phyloP scores from a whole-genome alignment of 1,140 invertebrate genomes.

The Drosophila littoralis region DNA sequence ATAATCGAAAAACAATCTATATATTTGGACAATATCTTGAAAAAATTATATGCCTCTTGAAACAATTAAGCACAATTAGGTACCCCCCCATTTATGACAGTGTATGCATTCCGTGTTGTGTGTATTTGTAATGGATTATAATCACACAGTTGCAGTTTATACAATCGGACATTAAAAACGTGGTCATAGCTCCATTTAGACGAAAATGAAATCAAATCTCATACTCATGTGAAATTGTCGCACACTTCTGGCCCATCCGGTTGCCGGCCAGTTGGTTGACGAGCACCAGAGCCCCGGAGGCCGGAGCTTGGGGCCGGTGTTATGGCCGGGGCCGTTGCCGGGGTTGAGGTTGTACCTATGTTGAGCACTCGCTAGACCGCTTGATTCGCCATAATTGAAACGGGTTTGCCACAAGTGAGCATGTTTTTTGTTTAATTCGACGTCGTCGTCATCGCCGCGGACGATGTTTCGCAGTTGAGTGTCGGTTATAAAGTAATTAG shows the following conservation, averaged over 20 bases:
- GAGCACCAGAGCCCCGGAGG: not conserved
- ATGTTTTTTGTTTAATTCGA: conserved; percentile 59
- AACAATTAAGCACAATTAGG: too few relatives aligned
- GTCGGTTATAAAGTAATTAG: conserved; percentile 83
- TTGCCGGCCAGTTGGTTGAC: conserved; percentile 19
- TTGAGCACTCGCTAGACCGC: conserved; percentile 41
- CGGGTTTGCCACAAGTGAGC: conserved; percentile 81
- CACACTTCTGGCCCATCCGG: conserved; percentile 54
- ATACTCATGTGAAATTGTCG: conserved; percentile 64
- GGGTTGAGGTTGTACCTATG: conserved; percentile 32
- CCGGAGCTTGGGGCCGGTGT: not conserved
- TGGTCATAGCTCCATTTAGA: conserved; percentile 72
- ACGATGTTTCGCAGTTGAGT: conserved; percentile 77
- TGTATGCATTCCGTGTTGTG: conserved; percentile 22
- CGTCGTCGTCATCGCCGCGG: conserved; percentile 49
- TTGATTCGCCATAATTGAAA: conserved; percentile 76
- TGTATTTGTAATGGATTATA: conserved; percentile 10
- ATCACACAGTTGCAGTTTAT: conserved; percentile 41
- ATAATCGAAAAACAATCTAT: too few relatives aligned
- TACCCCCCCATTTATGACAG: conserved; percentile 19
- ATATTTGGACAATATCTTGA: not conserved
- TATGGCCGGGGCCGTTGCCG: not conserved
- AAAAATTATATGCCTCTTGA: not conserved
- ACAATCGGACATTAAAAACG: conserved; percentile 58
- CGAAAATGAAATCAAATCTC: conserved; percentile 75